phyloP scores from a whole-genome alignment of 2,888 invertebrate genomes.

The Melikaiella ostensackeni region DNA sequence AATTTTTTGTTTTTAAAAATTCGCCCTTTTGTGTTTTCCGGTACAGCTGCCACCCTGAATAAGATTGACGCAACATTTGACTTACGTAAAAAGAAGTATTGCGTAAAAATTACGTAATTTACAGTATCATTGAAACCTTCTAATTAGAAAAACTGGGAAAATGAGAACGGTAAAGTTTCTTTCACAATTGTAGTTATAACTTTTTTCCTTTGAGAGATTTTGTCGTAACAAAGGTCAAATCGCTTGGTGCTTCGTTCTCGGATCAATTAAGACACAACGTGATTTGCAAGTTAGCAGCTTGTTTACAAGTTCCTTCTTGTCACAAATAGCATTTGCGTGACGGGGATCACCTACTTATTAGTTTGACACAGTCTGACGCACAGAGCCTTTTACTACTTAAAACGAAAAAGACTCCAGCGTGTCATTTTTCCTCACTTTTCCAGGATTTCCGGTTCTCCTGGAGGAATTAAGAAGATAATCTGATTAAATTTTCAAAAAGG shows the following conservation, averaged over 20 bases:
- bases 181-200: not conserved
- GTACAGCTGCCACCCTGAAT: no score
- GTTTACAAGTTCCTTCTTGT: constrained; percentile 16
- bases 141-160: not conserved
- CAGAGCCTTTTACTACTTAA: not conserved
- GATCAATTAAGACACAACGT: not conserved
- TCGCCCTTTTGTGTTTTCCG: no score
- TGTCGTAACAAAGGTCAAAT: constrained; percentile 19
- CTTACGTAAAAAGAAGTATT: not conserved
- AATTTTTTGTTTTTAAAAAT: no score
- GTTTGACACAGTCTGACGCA: constrained; percentile 1
- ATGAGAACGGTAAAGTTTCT: not conserved
- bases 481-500: not conserved
- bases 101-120: not conserved
- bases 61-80: no score
- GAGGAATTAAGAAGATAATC: not conserved
- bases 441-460: not conserved
- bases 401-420: not conserved
- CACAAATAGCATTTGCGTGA: constrained; percentile 19
- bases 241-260: not conserved
- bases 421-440: not conserved
- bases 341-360: constrained; percentile 1
- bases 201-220: not conserved
- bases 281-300: constrained; percentile 1
- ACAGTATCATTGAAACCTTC: not conserved